phyloP scores from a whole-genome alignment of 2,113 vertebrate genomes.

The Holacanthus passer region DNA sequence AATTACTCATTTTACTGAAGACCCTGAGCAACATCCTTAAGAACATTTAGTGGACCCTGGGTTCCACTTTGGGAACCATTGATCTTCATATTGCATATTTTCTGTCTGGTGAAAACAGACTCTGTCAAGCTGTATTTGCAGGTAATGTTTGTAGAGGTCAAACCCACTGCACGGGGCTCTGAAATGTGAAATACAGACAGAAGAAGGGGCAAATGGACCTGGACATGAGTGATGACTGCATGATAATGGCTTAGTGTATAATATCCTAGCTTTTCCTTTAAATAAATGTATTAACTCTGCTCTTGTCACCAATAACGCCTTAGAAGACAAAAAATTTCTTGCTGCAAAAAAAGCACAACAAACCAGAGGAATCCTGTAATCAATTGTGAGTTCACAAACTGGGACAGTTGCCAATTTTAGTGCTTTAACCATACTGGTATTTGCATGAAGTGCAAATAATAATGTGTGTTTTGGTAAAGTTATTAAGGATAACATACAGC shows the following conservation, averaged over 20 bases:
- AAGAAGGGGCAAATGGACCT: not conserved
- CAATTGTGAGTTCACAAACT: not conserved
- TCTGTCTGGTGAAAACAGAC: not conserved
- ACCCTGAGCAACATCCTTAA: not conserved
- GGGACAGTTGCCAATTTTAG: not conserved
- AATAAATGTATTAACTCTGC: not conserved
- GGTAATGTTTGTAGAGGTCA: not conserved
- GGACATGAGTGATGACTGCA: not conserved
- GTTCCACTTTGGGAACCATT: not conserved
- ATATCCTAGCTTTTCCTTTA: not conserved
- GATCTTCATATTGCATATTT: not conserved
- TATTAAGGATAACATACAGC: not conserved
- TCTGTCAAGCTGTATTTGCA: not conserved
- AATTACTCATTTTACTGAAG: not conserved
- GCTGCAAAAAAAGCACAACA: not conserved
- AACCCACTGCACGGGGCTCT: not conserved
- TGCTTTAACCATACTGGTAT: too few relatives aligned
- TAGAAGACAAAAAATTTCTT: too few relatives aligned
- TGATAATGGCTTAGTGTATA: not conserved
- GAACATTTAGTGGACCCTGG: not conserved
- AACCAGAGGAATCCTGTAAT: not conserved
- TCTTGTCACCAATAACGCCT: too few relatives aligned
- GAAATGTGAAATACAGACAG: not conserved
- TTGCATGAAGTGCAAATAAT: not conserved
- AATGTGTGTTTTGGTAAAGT: not conserved